Evolutionary conservation across 2,113 vertebrate species (phyloP), one percentile per base, ranked within the genome.

Genomic region (Panurus biarmicus): DNA sequence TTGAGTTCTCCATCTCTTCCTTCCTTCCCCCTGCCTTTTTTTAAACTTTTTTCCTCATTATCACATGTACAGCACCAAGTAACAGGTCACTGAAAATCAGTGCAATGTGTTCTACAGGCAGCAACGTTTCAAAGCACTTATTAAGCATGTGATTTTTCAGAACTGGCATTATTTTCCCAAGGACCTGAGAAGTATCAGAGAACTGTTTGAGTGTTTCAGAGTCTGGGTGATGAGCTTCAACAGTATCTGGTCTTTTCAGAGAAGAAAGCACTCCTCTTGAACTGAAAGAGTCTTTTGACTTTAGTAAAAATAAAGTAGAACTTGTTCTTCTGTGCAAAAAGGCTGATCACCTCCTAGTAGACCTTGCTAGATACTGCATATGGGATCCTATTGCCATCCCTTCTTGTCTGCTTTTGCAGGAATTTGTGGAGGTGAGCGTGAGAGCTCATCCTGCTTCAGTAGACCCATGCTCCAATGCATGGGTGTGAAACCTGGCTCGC

Each of bases 1-100:
- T 62, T 61, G 45, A 79, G 79, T 72, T 80, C 6, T 64, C 10
- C 64, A 1, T 36, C 28, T 31, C 13, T 65, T 33, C 26, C 5
- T 48, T 4, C 8, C 10, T 2, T 12, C 9, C 1, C 4, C 14
- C 9, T 1, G 3, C 12, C 53, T 35, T 33, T 33, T 31, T 19
- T 36, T 19, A 6, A 1, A 16, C n/a, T 48, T 53, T 65, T 38
- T 7, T 0, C 19, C 10, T 35, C 7, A 18, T 40, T 47, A 4
- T 66, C 17, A 25, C 26, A 33, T 45, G 2, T 31, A 45, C 26
- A 9, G 28, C 38, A 48, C 40, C 62, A 67, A 31, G 31, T 75
- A 22, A 61, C 48, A 79, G 79, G 61, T 88, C 33, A 42, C 25
- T 78, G 56, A 67, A 74, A 81, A 89, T 28, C 77, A 75, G 44